These are phyloP conservation scores for Synergus gifuensis DNA, from an alignment of 2,888 invertebrate genomes.

Conservation along the genomic window DNA sequence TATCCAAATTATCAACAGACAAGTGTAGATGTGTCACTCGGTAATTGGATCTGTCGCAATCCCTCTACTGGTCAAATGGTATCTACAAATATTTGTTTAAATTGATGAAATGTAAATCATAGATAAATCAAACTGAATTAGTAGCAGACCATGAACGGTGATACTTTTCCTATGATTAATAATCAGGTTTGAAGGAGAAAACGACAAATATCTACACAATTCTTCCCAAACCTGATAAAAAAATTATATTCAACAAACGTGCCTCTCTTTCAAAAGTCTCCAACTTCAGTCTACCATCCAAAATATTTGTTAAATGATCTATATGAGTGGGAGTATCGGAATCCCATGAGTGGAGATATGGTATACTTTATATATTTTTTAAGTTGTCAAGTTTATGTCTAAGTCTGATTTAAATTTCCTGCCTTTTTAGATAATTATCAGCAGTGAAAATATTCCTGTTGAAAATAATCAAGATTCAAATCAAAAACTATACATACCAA, in stretches of 20 bases:
- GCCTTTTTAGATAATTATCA: slow-evolving; percentile 57
- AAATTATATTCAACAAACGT: too few relatives aligned
- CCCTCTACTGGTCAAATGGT: slow-evolving; percentile 59
- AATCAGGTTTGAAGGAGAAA: too few relatives aligned
- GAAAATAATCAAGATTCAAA: background rate
- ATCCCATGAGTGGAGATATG: slow-evolving; percentile 56
- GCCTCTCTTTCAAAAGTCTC: too few relatives aligned
- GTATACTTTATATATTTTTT: slow-evolving; percentile 46
- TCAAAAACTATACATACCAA: background rate
- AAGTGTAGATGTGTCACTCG: slow-evolving; percentile 42
- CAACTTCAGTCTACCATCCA: too few relatives aligned
- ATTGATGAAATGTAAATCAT: too few relatives aligned
- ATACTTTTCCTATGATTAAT: too few relatives aligned
- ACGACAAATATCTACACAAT: too few relatives aligned
- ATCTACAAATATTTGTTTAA: slow-evolving; percentile 18
- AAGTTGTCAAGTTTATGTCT: too few relatives aligned
- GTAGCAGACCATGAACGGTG: too few relatives aligned
- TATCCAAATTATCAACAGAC: slow-evolving; percentile 14
- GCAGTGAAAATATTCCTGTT: slow-evolving; percentile 46
- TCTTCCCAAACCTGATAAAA: too few relatives aligned
- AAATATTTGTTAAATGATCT: too few relatives aligned
- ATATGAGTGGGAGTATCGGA: slow-evolving; percentile 62
- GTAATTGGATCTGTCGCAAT: slow-evolving; percentile 63
- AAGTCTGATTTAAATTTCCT: background rate
- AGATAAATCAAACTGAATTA: too few relatives aligned